Conservation (phyloP, 2,888 invertebrate species). For the Ceratothoa steindachneri region DNA sequence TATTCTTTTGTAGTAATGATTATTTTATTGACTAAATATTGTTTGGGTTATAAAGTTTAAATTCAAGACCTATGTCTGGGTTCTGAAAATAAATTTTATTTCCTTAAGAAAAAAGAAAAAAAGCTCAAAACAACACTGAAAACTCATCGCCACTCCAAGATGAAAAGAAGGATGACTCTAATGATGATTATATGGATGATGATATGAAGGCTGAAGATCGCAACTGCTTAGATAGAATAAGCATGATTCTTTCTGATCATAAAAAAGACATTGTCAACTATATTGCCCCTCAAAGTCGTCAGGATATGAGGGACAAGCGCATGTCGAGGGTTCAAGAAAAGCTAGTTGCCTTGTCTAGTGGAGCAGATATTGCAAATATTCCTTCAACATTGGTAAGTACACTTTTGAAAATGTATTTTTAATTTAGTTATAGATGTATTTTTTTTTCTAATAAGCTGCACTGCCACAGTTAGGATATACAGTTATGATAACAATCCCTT, state of each 20-base stretch:
- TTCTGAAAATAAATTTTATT: neutral
- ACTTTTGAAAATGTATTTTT: neutral
- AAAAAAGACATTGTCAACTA: constrained; percentile 70
- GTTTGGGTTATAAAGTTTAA: too few relatives aligned
- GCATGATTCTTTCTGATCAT: constrained; percentile 77
- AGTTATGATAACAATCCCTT: too few relatives aligned
- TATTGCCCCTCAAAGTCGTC: constrained; percentile 54
- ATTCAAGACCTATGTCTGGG: too few relatives aligned
- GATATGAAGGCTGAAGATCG: constrained; percentile 47
- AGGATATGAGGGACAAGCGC: constrained; percentile 39
- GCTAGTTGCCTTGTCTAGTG: constrained; percentile 42
- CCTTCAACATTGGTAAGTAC: constrained; percentile 20
- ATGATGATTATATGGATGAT: constrained; percentile 69
- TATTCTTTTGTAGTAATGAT: too few relatives aligned
- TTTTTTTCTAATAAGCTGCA: neutral
- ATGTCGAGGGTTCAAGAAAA: constrained; percentile 46
- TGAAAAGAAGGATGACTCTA: constrained; percentile 49
- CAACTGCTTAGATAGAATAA: constrained; percentile 68
- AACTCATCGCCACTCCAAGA: constrained; percentile 43
- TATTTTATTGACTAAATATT: too few relatives aligned
- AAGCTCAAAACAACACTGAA: constrained; percentile 34
- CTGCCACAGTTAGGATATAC: too few relatives aligned
- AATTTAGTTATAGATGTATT: neutral
- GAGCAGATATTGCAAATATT: constrained; percentile 42
- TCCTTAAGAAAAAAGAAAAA: constrained; percentile 37